Percentiles rank a stretch among this genome's conserved stretches.
Conservation (phyloP, 2,888 invertebrate genomes). For the Pheosia gnoma region DNA sequence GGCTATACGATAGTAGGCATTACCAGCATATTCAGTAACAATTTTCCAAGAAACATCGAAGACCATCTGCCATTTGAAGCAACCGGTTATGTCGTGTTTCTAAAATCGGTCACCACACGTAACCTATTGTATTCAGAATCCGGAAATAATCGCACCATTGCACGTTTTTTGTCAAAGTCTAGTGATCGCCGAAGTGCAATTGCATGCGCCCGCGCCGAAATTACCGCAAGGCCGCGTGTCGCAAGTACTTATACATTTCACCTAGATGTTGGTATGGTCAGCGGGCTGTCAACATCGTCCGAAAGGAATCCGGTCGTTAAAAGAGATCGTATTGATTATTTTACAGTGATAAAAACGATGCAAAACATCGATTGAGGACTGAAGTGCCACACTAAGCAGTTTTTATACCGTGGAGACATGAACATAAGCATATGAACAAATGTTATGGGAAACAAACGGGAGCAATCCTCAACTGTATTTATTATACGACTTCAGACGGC, state of each 20-base stretch:
- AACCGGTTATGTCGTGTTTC: not conserved
- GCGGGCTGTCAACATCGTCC: slow-evolving; percentile 25
- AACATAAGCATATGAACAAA: no score
- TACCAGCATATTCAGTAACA: no score
- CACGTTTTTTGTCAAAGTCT: slow-evolving; percentile 1
- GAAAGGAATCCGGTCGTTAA: slow-evolving; percentile 31
- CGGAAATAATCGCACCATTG: slow-evolving; percentile 2
- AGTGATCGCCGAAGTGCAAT: slow-evolving; percentile 22
- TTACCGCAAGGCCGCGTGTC: slow-evolving; percentile 47
- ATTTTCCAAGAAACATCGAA: not conserved
- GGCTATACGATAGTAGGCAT: no score
- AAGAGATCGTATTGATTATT: slow-evolving; percentile 9
- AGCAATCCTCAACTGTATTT: no score
- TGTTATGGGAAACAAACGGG: no score
- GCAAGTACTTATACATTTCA: slow-evolving; percentile 40
- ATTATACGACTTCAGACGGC: no score
- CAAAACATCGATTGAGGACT: not conserved
- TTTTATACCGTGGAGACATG: no score
- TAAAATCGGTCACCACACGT: not conserved
- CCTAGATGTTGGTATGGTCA: slow-evolving; percentile 32
- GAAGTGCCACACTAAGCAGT: no score
- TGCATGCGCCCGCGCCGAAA: slow-evolving; percentile 38
- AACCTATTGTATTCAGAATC: slow-evolving; percentile 1
- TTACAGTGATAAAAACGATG: not conserved
- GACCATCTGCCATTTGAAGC: not conserved